Base-by-base conservation (phyloP, 2,113 vertebrate species). In the Spheniscus mendiculus region DNA sequence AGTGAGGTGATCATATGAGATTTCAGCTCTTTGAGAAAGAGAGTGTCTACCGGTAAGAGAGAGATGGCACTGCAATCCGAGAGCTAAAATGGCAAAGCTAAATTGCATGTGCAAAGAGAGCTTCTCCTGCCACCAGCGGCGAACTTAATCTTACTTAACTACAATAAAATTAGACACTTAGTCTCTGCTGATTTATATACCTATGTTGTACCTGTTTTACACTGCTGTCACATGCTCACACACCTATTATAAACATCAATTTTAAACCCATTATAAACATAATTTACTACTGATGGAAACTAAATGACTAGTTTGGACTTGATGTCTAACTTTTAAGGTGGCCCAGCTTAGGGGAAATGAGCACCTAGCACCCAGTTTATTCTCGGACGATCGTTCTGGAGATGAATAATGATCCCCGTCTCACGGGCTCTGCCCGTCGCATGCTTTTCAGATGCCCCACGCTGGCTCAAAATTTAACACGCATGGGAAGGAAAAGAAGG, bases 311-410 rank as follows among this genome's bases (percentile, higher is more conserved):
- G 11, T 10, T 50, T 50, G 84, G 72, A 52, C 50, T 87, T 50
- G 27, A 53, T 53, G 76, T 20, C 32, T 95, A 50, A 34, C 45
- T 80, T 45, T 45, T 9, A 18, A n/a, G 59, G 61, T 74, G 59
- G 63, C 50, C 47, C 89, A 59, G 45, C 13, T 26, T 34, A 89
- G n/a, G 55, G 38, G 50, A 55, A 81, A 55, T 7, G 26, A 71
- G 26, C 47, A 16, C 40, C 80, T 30, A 22, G 22, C 42, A n/a
- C 8, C 55, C n/a, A 16, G 4, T 32, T 62, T 84, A 40, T 27
- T 56, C 71, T 72, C 0, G 0, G 44, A 11, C 0, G 1, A 6
- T 52, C 0, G 0, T 34, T 83, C 30, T n/a, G 61, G 56, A 52
- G 49, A 18, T 61, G 56, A 76, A 29, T 49, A n/a, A 50, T 29